Conservation (phyloP, 2,113 vertebrate species). For the Psettodes erumei region DNA sequence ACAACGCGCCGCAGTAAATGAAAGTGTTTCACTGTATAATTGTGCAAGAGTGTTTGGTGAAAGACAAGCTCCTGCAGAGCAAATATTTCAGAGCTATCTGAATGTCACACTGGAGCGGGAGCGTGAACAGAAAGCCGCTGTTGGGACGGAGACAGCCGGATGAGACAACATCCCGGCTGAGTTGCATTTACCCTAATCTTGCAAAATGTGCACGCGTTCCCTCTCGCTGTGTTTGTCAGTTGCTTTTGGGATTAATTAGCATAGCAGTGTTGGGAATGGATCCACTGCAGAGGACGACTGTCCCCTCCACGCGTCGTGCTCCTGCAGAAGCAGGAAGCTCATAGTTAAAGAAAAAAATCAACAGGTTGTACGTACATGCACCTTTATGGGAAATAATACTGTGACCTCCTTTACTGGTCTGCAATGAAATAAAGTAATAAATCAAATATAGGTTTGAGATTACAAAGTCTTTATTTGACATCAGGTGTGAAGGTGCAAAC, state of each 20-base stretch:
- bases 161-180: slow-evolving; percentile 41
- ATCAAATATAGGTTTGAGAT: no score
- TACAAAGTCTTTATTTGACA: background rate
- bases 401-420: background rate
- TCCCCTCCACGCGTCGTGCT: background rate
- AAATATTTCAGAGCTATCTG: slow-evolving; percentile 29
- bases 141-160: slow-evolving; percentile 50
- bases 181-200: slow-evolving; percentile 58
- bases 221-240: slow-evolving; percentile 37
- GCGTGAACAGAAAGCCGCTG: slow-evolving; percentile 22
- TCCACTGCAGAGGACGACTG: slow-evolving; percentile 30
- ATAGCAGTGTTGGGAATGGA: slow-evolving; percentile 32
- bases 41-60: slow-evolving; percentile 23
- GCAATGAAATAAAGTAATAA: no score
- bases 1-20: slow-evolving; percentile 32
- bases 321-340: slow-evolving; percentile 3
- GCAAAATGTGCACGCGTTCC: slow-evolving; percentile 28
- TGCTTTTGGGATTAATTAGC: slow-evolving; percentile 62
- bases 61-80: slow-evolving; percentile 9
- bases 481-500: background rate
- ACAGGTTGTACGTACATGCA: no score
- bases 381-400: background rate
- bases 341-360: no score
- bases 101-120: slow-evolving; percentile 33
- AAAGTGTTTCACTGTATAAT: slow-evolving; percentile 23